Percentiles rank a stretch among this genome's conserved stretches.
Conservation (phyloP, 2,888 invertebrate genomes). For the Sclerodermus sp. region DNA sequence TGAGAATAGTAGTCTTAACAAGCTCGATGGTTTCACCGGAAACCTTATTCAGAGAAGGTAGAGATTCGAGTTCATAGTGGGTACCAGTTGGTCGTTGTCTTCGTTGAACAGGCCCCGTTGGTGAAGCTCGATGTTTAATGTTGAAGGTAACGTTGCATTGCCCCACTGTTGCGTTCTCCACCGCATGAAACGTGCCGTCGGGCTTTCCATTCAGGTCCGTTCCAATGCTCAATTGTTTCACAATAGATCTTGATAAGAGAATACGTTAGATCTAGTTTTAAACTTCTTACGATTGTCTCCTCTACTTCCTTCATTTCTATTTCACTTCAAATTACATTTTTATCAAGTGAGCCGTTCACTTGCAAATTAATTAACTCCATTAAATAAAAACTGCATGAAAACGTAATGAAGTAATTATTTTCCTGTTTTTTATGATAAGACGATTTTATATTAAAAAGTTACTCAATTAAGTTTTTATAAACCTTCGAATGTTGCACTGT, state of each 20-base stretch:
- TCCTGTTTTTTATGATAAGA: too few species aligned
- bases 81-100: background rate
- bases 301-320: too few species aligned
- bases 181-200: constrained; percentile 14
- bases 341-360: too few species aligned
- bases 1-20: constrained; percentile 21
- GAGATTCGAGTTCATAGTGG: constrained; percentile 12
- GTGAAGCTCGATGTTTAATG: constrained; percentile 9
- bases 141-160: constrained; percentile 18
- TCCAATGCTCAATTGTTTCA: constrained; percentile 20
- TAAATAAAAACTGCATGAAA: too few species aligned
- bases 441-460: too few species aligned
- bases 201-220: constrained; percentile 17
- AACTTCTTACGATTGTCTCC: too few species aligned
- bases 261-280: too few species aligned
- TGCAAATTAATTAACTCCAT: too few species aligned
- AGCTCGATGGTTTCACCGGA: constrained; percentile 23
- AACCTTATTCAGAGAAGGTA: constrained; percentile 19
- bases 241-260: constrained; percentile 4
- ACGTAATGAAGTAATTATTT: too few species aligned
- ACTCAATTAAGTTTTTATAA: too few species aligned
- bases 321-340: too few species aligned
- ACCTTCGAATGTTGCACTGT: too few species aligned
- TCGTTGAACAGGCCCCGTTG: constrained; percentile 3
- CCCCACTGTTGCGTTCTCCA: constrained; percentile 22